Evolutionary conservation across 2,113 vertebrate genomes (phyloP), one percentile per base, ranked within the genome.

Genomic region (Istiophorus platypterus): DNA sequence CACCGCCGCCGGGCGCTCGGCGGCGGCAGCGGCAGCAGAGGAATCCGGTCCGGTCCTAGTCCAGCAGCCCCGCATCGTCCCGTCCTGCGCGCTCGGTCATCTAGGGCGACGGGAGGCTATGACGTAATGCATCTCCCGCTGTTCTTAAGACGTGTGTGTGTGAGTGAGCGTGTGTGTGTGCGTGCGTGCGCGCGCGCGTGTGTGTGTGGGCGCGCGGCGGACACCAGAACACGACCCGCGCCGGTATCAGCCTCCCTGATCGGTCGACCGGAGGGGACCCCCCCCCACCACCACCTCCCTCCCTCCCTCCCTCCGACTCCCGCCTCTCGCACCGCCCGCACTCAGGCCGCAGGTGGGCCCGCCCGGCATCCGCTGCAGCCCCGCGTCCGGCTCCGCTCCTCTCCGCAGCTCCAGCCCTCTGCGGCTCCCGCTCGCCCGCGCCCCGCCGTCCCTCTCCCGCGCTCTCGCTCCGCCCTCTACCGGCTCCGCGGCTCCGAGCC

Each of bases 71-170:
- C 37, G 85, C 91, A 93, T 92, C 92, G 62, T 91, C 86, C 81
- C 80, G 89, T 89, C 83, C 78, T 88, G 85, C 62, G 77, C 81
- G 80, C 75, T 54, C 93, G 91, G 92, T 93, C 93, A 93, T 90
- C 90, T 88, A 77, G 85, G 86, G 80, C 82, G 81, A 86, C 71
- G 64, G 76, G 85, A 70, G 84, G 82, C 81, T 90, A 90, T 93
- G 92, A 93, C 92, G 92, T 94, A 81, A 93, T 91, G 81, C 93
- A 92, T 86, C 89, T 73, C 85, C 84, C 54, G 84, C 84, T 78
- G 76, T 71, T 87, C 76, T 85, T 69, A 80, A 91, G 68, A 89
- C 54, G 80, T 66, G 67, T 67, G 67, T 27, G 52, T 39, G 66
- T 13, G 47, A 39, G 59, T 7, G 39, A 71, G 56, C 37, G 39